Percentiles rank a stretch among this genome's conserved stretches.
Evolutionary conservation across 2,888 invertebrate species (phyloP).

Genomic region (Athalia circularis): DNA sequence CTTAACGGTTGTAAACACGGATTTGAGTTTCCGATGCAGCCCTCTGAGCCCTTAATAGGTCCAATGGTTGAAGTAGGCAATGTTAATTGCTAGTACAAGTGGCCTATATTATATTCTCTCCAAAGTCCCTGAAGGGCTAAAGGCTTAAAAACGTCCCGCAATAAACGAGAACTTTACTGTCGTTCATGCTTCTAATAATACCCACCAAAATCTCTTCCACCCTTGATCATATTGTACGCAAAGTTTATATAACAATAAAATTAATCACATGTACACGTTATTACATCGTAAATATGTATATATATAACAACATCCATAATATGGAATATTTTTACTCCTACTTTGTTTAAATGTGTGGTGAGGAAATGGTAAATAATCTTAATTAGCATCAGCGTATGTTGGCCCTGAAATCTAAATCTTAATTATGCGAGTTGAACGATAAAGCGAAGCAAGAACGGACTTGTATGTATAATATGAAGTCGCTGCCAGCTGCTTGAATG

Average conservation of each 20-base stretch:
- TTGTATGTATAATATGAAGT: too few relatives aligned
- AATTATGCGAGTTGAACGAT: conserved; percentile 60
- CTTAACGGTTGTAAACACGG: background rate
- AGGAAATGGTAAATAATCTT: conserved; percentile 64
- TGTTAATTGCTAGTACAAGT: background rate
- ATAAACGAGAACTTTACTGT: conserved; percentile 1
- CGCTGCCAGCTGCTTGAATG: background rate
- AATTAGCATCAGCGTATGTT: conserved; percentile 55
- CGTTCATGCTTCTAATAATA: too few relatives aligned
- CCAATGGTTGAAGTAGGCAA: background rate
- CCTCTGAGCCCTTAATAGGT: background rate
- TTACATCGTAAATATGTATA: background rate
- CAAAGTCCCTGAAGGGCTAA: background rate
- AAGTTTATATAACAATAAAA: background rate
- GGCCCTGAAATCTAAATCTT: conserved; percentile 61
- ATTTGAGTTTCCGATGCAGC: conserved; percentile 2
- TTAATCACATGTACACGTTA: background rate
- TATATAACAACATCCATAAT: background rate
- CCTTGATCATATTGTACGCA: background rate
- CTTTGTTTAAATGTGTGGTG: conserved; percentile 14
- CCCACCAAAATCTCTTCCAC: too few relatives aligned
- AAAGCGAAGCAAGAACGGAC: conserved; percentile 49
- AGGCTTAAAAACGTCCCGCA: background rate
- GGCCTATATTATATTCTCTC: conserved; percentile 21
- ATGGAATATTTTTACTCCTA: background rate